A percentile compares a stretch with the other conserved stretches of the same genome.
Evolutionary conservation across 2,797 vertebrate genomes (phyloP).

Genomic region (Enteromius viviparus): DNA sequence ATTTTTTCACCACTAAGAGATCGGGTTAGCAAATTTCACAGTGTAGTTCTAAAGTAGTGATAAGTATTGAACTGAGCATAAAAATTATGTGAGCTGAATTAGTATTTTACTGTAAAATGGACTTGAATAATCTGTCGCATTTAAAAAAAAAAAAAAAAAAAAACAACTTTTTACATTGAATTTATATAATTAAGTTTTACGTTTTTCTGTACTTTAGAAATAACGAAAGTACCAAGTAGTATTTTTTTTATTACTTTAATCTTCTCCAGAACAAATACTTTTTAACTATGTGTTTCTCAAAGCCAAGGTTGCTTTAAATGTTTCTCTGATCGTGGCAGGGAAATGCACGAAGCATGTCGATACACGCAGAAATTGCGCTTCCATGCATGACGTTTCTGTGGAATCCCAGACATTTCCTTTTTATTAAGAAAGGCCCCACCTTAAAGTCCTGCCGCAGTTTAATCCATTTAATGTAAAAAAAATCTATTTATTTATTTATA

Average conservation of each 20-base stretch:
- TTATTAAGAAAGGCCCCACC: slow-evolving; percentile 37
- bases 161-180: no score
- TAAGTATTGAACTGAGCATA: neutral
- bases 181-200: neutral
- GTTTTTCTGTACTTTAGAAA: neutral
- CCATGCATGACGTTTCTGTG: slow-evolving; percentile 44
- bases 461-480: neutral
- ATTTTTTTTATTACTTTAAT: neutral
- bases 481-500: no score
- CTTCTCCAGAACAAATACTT: neutral
- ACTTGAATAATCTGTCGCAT: neutral
- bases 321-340: slow-evolving; percentile 45
- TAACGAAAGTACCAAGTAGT: neutral
- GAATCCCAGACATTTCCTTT: slow-evolving; percentile 48
- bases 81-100: neutral
- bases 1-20: no score
- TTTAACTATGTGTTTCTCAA: neutral
- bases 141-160: no score
- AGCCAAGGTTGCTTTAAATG: neutral
- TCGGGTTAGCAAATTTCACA: neutral
- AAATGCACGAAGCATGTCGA: slow-evolving; percentile 58
- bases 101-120: neutral
- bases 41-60: neutral
- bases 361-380: slow-evolving; percentile 61
- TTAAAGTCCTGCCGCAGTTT: neutral